Base-by-base conservation (phyloP, 2,888 invertebrate species). In the Entomobrya proxima region DNA sequence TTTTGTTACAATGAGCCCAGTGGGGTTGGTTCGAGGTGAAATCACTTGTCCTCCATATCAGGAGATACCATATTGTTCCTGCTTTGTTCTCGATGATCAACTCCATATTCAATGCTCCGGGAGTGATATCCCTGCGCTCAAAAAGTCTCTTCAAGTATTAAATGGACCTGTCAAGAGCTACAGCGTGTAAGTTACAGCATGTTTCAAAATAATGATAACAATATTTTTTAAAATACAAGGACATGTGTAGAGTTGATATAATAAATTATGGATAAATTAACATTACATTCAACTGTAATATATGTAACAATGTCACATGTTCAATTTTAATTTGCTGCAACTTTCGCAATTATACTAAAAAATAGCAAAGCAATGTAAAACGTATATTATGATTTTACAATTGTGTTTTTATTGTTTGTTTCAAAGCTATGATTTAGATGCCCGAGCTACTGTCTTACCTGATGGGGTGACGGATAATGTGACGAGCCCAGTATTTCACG, bases 391-490 rank as follows among this genome's bases (percentile, higher is more conserved):
- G n/a, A n/a, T n/a, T n/a, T n/a, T n/a, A n/a, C n/a, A n/a, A n/a
- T n/a, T n/a, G n/a, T n/a, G n/a, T n/a, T n/a, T n/a, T n/a, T n/a
- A n/a, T n/a, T n/a, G n/a, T n/a, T n/a, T n/a, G n/a, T n/a, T n/a
- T n/a, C n/a, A n/a, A n/a, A n/a, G n/a, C n/a, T n/a, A 97, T 93
- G 97, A 97, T 92, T 94, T 97, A 90, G 97, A 97, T 93, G 95
- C 95, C 90, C 94, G 95, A 90, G 94, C 96, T 90, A 95, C 95
- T 87, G 94, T 95, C 90, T 93, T 97, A 78, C 95, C 95, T 87
- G 93, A 94, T 88, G 95, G 95, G 90, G 93, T 96, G 90, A 96
- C 97, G 92, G 96, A 96, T 82, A 92, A 94, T 27, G 93, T 93
- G 32, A 92, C 94, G 80, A 94, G 94, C 91, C 88, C 88, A 40